Base-by-base conservation (phyloP, 2,113 vertebrate genomes). In the Cygnus buccinator region DNA sequence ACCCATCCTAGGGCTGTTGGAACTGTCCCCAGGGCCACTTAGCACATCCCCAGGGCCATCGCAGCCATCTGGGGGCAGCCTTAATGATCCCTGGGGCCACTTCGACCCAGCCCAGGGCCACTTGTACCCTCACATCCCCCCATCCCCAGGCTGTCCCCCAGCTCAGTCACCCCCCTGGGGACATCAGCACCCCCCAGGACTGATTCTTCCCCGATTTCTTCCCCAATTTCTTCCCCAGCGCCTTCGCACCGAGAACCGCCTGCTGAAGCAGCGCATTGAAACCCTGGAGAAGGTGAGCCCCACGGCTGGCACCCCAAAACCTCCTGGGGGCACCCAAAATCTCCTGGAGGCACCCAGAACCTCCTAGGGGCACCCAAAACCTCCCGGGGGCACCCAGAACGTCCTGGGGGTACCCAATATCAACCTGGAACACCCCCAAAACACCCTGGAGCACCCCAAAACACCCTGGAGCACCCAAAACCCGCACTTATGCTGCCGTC, bases 181-280 rank as follows among this genome's bases (percentile, higher is more conserved):
- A 28, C 54, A 25, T 35, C 29, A 48, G 2, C 4, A 13, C 4
- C 44, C 1, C 4, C 10, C 0, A 1, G 48, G 8, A 13, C 37
- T 76, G 3, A 41, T 44, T 31, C 4, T 13, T 46, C 46, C 62
- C 33, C 7, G 2, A 35, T 77, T 92, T 50, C 41, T 35, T 23
- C 39, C 62, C 28, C 12, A 3, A 33, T 77, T 92, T 50, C n/a
- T 35, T 23, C 48, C 44, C 23, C 87, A 99, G 99, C 98, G 99
- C 78, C 97, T 99, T 73, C 98, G 99, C 71, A 99, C 99, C 9
- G 99, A 99, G 95, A 99, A 99, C 97, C 94, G 99, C 31, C 98
- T 99, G 66, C 98, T 99, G 76, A 99, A 99, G 93, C 99, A 99
- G 94, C 98, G 99, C 85, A 99, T 99, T 5, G 99, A 99, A 90